These are phyloP conservation scores for Oxyura jamaicensis DNA, from an alignment of 2,113 vertebrate genomes.

Conservation along the genomic window DNA sequence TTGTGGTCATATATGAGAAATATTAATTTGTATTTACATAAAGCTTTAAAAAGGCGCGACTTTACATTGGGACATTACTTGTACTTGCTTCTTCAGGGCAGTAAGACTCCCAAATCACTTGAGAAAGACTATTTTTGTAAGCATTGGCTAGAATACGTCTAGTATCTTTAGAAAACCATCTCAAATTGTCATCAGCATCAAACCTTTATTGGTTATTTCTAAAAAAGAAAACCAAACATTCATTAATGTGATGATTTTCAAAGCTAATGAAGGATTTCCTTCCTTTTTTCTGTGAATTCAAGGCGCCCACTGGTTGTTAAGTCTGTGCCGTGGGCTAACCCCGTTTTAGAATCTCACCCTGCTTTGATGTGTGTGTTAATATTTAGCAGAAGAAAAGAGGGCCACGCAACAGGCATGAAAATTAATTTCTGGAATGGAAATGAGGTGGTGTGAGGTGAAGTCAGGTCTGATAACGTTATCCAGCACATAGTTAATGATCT, in stretches of 20 bases:
- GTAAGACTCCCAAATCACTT: not conserved
- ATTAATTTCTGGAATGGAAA: not conserved
- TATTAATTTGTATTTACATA: not conserved
- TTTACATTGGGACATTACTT: rapidly evolving
- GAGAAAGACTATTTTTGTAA: not conserved
- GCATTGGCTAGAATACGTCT: not conserved
- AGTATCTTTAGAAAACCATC: not conserved
- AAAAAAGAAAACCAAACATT: not conserved
- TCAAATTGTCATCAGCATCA: not conserved
- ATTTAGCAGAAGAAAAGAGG: not conserved
- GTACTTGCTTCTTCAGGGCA: not conserved
- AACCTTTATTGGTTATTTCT: not conserved
- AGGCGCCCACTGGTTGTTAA: not conserved
- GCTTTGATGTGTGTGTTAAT: not conserved
- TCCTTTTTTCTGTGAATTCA: not conserved
- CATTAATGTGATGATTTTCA: not conserved
- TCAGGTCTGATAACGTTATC: not conserved
- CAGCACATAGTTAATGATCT: not conserved
- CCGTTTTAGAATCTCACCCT: not conserved
- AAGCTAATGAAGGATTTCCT: not conserved
- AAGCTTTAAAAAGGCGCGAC: not conserved
- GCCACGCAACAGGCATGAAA: not conserved
- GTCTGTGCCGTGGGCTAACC: not conserved
- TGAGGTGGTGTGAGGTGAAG: not conserved
- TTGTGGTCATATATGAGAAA: not conserved